A percentile compares a stretch with the other conserved stretches of the same genome.
phyloP scores from a whole-genome alignment of 1,140 invertebrate genomes.

The Hycleus phaleratus region DNA sequence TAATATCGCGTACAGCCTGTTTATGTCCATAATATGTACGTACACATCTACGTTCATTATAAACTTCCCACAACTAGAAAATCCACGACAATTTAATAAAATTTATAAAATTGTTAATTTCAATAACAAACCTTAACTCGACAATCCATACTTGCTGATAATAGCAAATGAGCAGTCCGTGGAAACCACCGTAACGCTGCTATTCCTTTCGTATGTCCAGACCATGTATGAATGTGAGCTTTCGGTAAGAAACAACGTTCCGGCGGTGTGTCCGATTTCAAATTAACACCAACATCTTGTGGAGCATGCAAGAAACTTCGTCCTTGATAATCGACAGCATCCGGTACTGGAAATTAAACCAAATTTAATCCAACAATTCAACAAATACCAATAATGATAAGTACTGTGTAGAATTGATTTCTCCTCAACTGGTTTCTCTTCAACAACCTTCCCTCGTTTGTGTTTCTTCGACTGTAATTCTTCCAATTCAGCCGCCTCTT shows the following conservation, averaged over 20 bases:
- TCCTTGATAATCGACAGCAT: slow-evolving; percentile 93
- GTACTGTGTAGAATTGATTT: slow-evolving; percentile 91
- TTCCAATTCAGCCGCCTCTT: slow-evolving; percentile 86
- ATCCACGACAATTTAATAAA: slow-evolving; percentile 11
- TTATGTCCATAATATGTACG: slow-evolving; percentile 94
- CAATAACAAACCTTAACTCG: slow-evolving; percentile 71
- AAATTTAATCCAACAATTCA: background rate
- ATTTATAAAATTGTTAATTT: background rate
- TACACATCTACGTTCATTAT: slow-evolving; percentile 89
- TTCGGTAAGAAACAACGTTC: slow-evolving; percentile 97
- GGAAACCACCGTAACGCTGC: slow-evolving; percentile 95
- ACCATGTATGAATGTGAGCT: slow-evolving; percentile 92
- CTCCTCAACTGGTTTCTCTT: slow-evolving; percentile 91
- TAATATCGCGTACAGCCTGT: slow-evolving; percentile 93
- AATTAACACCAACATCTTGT: slow-evolving; percentile 91
- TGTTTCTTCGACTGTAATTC: slow-evolving; percentile 91
- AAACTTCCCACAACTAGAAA: slow-evolving; percentile 92
- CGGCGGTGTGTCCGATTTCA: slow-evolving; percentile 85
- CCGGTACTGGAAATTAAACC: slow-evolving; percentile 65
- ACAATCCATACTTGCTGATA: slow-evolving; percentile 95
- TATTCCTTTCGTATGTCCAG: slow-evolving; percentile 96
- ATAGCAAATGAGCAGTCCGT: slow-evolving; percentile 83
- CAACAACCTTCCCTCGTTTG: slow-evolving; percentile 71
- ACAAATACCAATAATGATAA: slow-evolving; percentile 33
- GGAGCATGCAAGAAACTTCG: slow-evolving; percentile 90